Conservation (phyloP, 2,797 vertebrate species). For the Coracias cyanogaster region DNA sequence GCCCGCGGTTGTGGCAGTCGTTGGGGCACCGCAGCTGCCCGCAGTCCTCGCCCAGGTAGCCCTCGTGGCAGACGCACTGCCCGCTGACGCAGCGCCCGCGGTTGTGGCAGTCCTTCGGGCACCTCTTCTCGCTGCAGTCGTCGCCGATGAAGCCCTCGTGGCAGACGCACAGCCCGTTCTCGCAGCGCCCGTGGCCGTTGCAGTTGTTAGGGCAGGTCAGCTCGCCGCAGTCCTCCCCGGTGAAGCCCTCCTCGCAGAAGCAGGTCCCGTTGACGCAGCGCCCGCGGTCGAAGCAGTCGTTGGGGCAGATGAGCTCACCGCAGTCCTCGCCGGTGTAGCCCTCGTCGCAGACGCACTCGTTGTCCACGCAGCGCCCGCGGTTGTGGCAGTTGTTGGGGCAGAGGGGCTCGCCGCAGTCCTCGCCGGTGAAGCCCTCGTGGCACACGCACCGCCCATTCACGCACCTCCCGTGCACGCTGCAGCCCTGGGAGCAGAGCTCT, state of each 20-base stretch:
- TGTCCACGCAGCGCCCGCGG: conserved; percentile 90
- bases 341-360: conserved; percentile 89
- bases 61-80: conserved; percentile 90
- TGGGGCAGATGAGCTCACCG: conserved; percentile 93
- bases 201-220: conserved; percentile 89
- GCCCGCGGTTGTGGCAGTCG: conserved; percentile 85
- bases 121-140: conserved; percentile 89
- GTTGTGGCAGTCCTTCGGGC: conserved; percentile 87
- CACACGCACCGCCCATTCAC: conserved; percentile 89
- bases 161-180: conserved; percentile 90
- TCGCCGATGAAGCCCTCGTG: conserved; percentile 86
- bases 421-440: conserved; percentile 86
- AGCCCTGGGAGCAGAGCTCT: conserved; percentile 88
- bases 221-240: conserved; percentile 90
- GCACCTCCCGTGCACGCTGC: conserved; percentile 88
- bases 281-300: conserved; percentile 93
- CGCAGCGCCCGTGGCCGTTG: conserved; percentile 84
- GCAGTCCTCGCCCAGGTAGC: conserved; percentile 90
- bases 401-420: conserved; percentile 88
- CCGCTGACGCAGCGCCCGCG: conserved; percentile 88
- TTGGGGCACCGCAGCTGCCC: conserved; percentile 85
- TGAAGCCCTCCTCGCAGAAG: conserved; percentile 90
- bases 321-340: conserved; percentile 95
- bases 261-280: conserved; percentile 94
- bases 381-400: conserved; percentile 92